Evolutionary conservation across 1,140 invertebrate species (phyloP).

Genomic region (Neodiprion fabricii): DNA sequence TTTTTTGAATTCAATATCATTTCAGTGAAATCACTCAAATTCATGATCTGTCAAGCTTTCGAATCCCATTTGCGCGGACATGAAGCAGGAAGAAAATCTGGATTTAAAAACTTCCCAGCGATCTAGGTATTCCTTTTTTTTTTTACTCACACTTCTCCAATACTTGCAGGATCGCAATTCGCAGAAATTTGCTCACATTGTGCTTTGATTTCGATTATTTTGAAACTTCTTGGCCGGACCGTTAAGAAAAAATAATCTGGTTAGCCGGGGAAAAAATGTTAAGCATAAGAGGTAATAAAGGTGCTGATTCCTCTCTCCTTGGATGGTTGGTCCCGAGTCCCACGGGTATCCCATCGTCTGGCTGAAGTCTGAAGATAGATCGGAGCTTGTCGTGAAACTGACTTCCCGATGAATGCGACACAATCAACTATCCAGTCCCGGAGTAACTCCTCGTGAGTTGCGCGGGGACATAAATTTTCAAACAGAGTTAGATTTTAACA

Average conservation of each 20-base stretch:
- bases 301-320: background rate
- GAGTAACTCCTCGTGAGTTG: too few species aligned
- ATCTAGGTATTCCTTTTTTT: background rate
- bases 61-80: background rate
- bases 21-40: too few species aligned
- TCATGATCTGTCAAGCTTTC: too few species aligned
- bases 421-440: background rate
- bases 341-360: background rate
- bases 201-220: background rate
- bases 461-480: background rate
- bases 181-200: background rate
- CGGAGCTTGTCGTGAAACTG: background rate
- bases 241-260: background rate
- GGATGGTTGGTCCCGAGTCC: background rate
- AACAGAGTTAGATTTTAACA: background rate
- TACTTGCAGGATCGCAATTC: too few species aligned
- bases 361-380: slow-evolving; percentile 5
- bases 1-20: too few species aligned
- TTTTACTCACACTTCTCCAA: too few species aligned
- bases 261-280: background rate
- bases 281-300: background rate
- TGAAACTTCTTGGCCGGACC: background rate
- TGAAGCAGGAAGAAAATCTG: background rate
- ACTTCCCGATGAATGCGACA: slow-evolving; percentile 4
- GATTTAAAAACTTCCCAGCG: background rate